Evolutionary conservation across 2,888 invertebrate species (phyloP), one percentile per base, ranked within the genome.

Genomic region (Horisme vitalbata): DNA sequence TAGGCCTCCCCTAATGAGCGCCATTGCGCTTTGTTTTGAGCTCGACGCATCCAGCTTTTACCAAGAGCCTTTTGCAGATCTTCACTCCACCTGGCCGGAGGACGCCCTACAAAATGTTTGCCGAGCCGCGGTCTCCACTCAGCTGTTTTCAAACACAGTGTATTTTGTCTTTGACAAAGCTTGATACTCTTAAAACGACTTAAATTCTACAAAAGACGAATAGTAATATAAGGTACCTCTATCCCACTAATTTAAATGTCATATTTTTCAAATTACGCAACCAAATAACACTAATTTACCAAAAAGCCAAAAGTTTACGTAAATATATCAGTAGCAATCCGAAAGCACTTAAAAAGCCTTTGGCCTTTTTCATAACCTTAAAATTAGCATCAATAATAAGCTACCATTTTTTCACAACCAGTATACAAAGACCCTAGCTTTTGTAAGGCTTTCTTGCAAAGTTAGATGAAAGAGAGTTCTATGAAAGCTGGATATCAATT

Each of bases 311-410:
- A 58, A 71, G 78, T 83, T 79, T 81, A 63, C 73, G 65, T 80
- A 86, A 86, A 86, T 86, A 87, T 87, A 87, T 86, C 86, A 79
- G 81, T 86, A 70, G 77, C 82, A 57, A 57, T 65, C 60, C 68
- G 68, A 71, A 83, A 81, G 81, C 86, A 86, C 85, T 86, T 77
- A 83, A 82, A 83, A 81, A 67, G 80, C 78, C 76, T 76, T 71
- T 69, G 58, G 54, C 44, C 54, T 64, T 71, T 78, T 75, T 81
- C 78, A 81, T 72, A 78, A 75, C 72, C 73, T 65, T 73, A 77
- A 83, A 83, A 87, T 87, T 86, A 79, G 76, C 87, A 86, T 86
- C 58, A 59, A 72, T 84, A 86, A 86, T 84, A 81, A 83, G 75
- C 65, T 60, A 46, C 60, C 71, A 75, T 75, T 52, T 48, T 38